Percentiles rank a stretch among this genome's conserved stretches.
phyloP scores from a whole-genome alignment of 2,113 vertebrate genomes.

The Egretta garzetta region DNA sequence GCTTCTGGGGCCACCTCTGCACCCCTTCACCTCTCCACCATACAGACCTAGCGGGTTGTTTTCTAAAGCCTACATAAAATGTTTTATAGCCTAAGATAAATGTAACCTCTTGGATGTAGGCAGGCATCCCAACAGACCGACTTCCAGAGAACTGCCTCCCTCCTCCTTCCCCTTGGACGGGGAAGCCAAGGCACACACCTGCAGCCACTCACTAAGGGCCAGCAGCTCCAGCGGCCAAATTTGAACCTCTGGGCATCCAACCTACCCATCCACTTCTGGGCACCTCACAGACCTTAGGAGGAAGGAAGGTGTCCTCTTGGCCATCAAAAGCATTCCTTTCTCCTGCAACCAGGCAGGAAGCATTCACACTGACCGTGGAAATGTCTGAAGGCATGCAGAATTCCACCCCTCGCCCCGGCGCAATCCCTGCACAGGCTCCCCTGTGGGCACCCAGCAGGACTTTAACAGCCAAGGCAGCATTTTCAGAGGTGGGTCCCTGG shows the following conservation, averaged over 20 bases:
- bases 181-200: neutral
- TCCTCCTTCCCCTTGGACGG: neutral
- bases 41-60: neutral
- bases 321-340: neutral
- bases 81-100: neutral
- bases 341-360: fast-evolving
- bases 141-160: neutral
- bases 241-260: neutral
- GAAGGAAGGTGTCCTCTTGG: neutral
- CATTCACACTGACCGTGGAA: neutral
- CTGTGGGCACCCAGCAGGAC: neutral
- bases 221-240: neutral
- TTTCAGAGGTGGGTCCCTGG: neutral
- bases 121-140: neutral
- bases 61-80: neutral
- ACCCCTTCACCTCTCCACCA: neutral
- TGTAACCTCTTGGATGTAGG: neutral
- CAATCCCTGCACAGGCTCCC: fast-evolving
- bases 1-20: neutral
- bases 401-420: fast-evolving
- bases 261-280: neutral
- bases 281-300: fast-evolving
- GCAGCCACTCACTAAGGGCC: neutral
- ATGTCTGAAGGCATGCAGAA: fast-evolving
- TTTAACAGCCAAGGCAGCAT: neutral